These are phyloP conservation scores for Aselliscus stoliczkanus DNA, from an alignment of 2,797 vertebrate species.

Conservation along the genomic window DNA sequence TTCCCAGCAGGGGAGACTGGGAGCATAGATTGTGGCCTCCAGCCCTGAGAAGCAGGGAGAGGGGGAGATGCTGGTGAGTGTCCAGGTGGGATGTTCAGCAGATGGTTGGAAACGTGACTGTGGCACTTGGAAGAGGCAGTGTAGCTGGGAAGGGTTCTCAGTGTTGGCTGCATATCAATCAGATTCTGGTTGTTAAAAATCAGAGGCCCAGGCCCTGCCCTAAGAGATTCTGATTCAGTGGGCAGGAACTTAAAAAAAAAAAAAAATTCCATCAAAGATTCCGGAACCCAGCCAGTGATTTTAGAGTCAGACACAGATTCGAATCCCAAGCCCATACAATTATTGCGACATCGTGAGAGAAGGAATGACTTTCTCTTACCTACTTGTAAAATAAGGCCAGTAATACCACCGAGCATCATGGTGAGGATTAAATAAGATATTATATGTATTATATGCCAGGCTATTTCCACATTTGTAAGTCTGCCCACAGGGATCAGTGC, in stretches of 20 bases:
- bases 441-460: not conserved
- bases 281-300: not conserved
- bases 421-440: not conserved
- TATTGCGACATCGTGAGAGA: no score
- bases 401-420: accelerated
- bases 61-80: not conserved
- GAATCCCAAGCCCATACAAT: not conserved
- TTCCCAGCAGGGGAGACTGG: not conserved
- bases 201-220: not conserved
- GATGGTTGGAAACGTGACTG: not conserved
- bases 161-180: not conserved
- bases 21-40: not conserved
- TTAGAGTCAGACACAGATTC: not conserved
- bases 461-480: not conserved
- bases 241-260: not conserved
- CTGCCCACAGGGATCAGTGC: not conserved
- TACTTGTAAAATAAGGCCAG: not conserved
- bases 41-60: not conserved
- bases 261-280: not conserved
- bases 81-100: not conserved
- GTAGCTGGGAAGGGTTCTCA: not conserved
- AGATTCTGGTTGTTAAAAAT: not conserved
- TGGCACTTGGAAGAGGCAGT: not conserved
- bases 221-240: not conserved
- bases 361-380: not conserved